Evolutionary conservation across 30 jellyfish, hydroid and myxozoan species (phyloP), one percentile per base, ranked within the genome.

Genomic region (Morbakka virulenta): DNA sequence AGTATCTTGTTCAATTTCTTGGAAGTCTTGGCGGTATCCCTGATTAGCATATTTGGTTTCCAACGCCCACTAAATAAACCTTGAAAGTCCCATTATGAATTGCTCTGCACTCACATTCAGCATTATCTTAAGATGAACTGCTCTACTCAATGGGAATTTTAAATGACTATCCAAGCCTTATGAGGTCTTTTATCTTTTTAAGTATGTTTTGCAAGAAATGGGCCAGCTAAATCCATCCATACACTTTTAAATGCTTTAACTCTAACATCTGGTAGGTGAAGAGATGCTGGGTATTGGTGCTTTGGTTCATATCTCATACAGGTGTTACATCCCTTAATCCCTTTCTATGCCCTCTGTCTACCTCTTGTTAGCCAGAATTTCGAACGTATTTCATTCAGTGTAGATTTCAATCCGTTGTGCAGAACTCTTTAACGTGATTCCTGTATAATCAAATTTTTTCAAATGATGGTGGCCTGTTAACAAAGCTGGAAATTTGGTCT

Each of bases 161-260:
- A 72, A 25, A 72, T 72, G 13, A 47, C 75, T 13, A 72, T 47
- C 52, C 53, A 72, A 51, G 36, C 87, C 27, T 76, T 76, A 25
- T 73, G 68, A 3, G 79, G 34, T 67, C 41, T 64, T 35, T 32
- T 67, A 20, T 31, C 79, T 67, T 64, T 64, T 31, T 63, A 48
- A 31, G 79, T 67, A 64, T 41, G 20, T 20, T 71, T 34, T 0
- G 80, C 62, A 57, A 61, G 32, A 41, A 62, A 76, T 34, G 87
- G 87, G 34, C 87, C 87, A 17, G 79, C 80, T 57, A 57, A 76
- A 63, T 76, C 79, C 35, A 79, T 76, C 21, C 82, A 79, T 33
- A 76, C 49, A 35, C 79, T 63, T 31, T 62, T 32, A 33, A 76
- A 76, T 61, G 80, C 79, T 25, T 76, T 79, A 57, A 63, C 70